Conservation (phyloP, 2,797 vertebrate genomes). For the Triplophysa yarkandensis region DNA sequence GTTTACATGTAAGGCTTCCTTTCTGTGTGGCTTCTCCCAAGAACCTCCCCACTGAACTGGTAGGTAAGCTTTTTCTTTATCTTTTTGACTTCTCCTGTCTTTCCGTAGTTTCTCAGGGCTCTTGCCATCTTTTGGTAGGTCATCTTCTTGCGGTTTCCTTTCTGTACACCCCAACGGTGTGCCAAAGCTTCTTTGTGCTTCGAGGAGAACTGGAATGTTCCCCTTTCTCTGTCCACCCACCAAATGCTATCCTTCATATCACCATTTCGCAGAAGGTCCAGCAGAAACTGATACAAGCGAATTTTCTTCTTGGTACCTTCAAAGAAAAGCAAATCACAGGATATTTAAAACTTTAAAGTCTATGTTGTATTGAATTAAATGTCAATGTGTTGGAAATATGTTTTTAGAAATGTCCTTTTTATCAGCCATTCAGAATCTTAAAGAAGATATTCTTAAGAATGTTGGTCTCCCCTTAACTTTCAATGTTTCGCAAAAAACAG, state of each 20-base stretch:
- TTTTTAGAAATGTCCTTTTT: neutral
- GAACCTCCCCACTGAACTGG: conserved; percentile 98
- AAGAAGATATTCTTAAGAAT: too few species aligned
- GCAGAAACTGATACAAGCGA: conserved; percentile 95
- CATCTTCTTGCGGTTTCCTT: conserved; percentile 99
- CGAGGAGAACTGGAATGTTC: conserved; percentile 98
- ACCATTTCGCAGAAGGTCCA: conserved; percentile 92
- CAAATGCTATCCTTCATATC: conserved; percentile 99
- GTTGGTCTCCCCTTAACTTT: too few species aligned
- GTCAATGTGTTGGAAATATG: too few species aligned
- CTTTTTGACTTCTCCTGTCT: conserved; percentile 98
- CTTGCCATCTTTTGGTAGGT: conserved; percentile 99
- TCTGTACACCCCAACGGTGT: conserved; percentile 96
- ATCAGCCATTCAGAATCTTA: neutral
- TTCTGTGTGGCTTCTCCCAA: conserved; percentile 84
- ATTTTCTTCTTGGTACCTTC: conserved; percentile 98
- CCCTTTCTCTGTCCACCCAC: conserved; percentile 99
- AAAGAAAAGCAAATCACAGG: conserved; percentile 25
- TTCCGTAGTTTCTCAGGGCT: conserved; percentile 96
- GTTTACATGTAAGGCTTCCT: conserved; percentile 82
- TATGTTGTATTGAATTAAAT: too few species aligned
- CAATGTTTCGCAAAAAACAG: too few species aligned
- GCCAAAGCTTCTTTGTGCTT: conserved; percentile 98
- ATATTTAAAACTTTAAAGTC: neutral
- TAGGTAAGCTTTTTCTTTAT: conserved; percentile 99